A percentile compares a stretch with the other conserved stretches of the same genome.
phyloP scores from a whole-genome alignment of 2,113 vertebrate genomes.

The Burhinus bistriatus region DNA sequence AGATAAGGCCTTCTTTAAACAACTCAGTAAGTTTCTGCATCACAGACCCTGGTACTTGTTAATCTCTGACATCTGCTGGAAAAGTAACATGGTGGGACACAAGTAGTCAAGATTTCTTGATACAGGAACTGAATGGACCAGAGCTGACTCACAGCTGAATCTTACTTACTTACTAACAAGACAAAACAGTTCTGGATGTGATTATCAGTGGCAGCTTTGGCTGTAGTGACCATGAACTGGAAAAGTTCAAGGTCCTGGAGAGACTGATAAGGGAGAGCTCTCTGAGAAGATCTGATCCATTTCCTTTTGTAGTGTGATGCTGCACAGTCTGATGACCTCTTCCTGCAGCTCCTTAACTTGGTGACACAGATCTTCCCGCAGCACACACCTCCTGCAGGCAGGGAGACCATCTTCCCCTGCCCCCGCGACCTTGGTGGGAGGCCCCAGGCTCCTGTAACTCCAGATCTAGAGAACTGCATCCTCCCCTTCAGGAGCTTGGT shows the following conservation, averaged over 20 bases:
- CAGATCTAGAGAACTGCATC: background rate
- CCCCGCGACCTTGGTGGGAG: background rate
- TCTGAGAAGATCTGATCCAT: background rate
- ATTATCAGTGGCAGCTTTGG: background rate
- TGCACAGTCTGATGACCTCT: background rate
- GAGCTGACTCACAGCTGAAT: background rate
- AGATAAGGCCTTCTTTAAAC: background rate
- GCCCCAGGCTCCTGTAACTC: background rate
- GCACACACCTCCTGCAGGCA: background rate
- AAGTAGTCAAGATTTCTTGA: background rate
- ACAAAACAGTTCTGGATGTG: background rate
- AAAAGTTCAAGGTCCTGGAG: background rate
- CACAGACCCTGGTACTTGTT: background rate
- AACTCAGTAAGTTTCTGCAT: background rate
- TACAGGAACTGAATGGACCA: background rate
- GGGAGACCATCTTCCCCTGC: background rate
- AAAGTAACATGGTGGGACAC: background rate
- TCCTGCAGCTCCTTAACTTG: background rate
- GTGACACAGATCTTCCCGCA: background rate
- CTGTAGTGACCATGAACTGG: background rate
- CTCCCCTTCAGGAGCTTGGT: background rate
- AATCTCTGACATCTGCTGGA: background rate
- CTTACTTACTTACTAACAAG: background rate
- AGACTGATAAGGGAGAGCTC: background rate
- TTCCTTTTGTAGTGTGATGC: background rate